Conservation (phyloP, 2,888 invertebrate genomes). For the Drosophila paranaensis region DNA sequence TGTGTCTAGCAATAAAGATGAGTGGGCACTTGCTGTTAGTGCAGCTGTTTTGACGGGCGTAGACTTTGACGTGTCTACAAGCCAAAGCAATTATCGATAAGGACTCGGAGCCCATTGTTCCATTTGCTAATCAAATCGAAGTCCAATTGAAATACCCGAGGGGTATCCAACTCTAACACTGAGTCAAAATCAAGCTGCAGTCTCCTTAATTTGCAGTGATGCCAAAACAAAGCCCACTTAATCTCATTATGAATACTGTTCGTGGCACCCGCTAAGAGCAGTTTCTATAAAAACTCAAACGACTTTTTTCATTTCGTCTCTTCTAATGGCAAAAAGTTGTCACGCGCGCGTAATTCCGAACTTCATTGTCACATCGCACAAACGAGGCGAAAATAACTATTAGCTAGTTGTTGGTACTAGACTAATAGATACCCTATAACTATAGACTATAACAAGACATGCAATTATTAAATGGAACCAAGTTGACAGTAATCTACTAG, state of each 20-base stretch:
- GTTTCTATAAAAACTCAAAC: slow-evolving; percentile 11
- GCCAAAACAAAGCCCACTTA: slow-evolving; percentile 17
- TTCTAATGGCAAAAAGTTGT: slow-evolving; percentile 72
- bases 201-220: slow-evolving; percentile 29
- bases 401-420: not conserved
- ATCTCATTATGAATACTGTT: slow-evolving; percentile 36
- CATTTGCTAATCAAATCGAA: slow-evolving; percentile 14
- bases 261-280: slow-evolving; percentile 14
- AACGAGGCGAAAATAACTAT: slow-evolving; percentile 10
- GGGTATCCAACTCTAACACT: not conserved
- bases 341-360: slow-evolving; percentile 55
- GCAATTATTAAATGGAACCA: too few species aligned
- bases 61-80: slow-evolving; percentile 39
- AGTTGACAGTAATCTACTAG: too few species aligned
- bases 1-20: slow-evolving; percentile 63
- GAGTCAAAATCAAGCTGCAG: not conserved
- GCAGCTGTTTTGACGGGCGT: slow-evolving; percentile 48
- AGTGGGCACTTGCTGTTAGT: slow-evolving; percentile 74
- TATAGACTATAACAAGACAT: too few species aligned
- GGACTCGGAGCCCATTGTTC: slow-evolving; percentile 19
- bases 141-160: slow-evolving; percentile 8
- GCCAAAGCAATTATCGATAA: slow-evolving; percentile 57
- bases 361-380: slow-evolving; percentile 51
- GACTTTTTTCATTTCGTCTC: slow-evolving; percentile 37
- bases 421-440: slow-evolving; percentile 12